Conservation (phyloP, 1,140 invertebrate species). For the Drosophila micromelanica region DNA sequence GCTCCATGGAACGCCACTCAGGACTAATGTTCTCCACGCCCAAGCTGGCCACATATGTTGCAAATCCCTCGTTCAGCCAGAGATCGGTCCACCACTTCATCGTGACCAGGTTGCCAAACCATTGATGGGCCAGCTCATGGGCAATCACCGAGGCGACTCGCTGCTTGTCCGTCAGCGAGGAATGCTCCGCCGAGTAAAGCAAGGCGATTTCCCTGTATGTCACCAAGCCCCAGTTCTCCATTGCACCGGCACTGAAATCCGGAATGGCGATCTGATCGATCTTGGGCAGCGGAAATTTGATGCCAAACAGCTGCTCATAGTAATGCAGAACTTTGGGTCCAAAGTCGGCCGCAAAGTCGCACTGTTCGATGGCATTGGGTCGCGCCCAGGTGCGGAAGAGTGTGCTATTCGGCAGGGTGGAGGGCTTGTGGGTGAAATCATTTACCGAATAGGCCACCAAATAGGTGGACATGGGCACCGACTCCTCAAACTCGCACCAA, state of each 20-base stretch:
- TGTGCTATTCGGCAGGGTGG: constrained; percentile 91
- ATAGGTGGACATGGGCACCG: constrained; percentile 93
- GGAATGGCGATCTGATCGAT: constrained; percentile 92
- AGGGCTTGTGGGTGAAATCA: constrained; percentile 88
- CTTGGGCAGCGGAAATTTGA: constrained; percentile 88
- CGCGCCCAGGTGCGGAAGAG: constrained; percentile 86
- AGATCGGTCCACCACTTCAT: constrained; percentile 94
- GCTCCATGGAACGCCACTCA: constrained; percentile 87
- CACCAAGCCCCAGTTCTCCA: constrained; percentile 90
- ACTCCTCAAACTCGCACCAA: constrained; percentile 88
- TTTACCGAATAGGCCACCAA: constrained; percentile 91
- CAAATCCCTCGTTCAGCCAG: constrained; percentile 96
- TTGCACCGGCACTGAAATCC: constrained; percentile 91
- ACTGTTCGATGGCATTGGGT: constrained; percentile 88
- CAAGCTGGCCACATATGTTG: constrained; percentile 89
- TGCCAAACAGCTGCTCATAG: constrained; percentile 90
- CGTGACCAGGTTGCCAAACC: constrained; percentile 91
- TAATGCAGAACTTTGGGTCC: constrained; percentile 86
- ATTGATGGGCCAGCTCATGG: constrained; percentile 93
- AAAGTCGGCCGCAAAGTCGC: constrained; percentile 87
- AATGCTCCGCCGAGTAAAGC: constrained; percentile 84
- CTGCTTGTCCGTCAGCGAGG: constrained; percentile 87
- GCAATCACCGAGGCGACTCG: constrained; percentile 89
- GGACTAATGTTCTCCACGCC: constrained; percentile 87
- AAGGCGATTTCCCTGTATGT: constrained; percentile 81